Evolutionary conservation across 2,113 vertebrate genomes (phyloP).

Genomic region (Lipotes vexillifer): DNA sequence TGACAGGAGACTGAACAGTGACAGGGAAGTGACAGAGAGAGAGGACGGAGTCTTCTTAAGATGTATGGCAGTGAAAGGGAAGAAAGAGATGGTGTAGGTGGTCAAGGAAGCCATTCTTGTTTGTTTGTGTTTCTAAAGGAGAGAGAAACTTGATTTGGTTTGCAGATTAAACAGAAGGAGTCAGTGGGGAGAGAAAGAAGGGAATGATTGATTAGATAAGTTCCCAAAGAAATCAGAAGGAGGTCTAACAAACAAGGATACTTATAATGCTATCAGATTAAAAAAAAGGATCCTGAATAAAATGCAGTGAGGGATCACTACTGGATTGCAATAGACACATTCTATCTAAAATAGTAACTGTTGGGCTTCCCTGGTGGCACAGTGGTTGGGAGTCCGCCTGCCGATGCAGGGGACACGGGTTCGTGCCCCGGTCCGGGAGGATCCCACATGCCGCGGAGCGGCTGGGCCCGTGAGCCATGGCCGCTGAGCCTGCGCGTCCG

Average conservation of each 20-base stretch:
- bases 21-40: not conserved
- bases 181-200: not conserved
- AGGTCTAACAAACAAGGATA: not conserved
- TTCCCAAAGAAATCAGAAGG: not conserved
- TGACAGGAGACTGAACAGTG: not conserved
- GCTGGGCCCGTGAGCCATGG: no score
- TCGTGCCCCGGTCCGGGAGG: no score
- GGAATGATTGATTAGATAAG: conserved; percentile 21
- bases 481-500: no score
- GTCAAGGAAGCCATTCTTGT: not conserved
- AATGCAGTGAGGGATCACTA: not conserved
- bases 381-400: no score
- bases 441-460: no score
- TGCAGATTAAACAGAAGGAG: conserved; percentile 39
- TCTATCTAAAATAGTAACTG: not conserved
- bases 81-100: not conserved
- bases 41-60: not conserved
- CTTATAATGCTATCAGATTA: not conserved
- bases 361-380: not conserved
- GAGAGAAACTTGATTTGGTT: not conserved
- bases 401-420: no score
- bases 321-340: not conserved
- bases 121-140: not conserved
- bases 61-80: not conserved
- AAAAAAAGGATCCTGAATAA: not conserved